A percentile compares a stretch with the other conserved stretches of the same genome.
Evolutionary conservation across 2,888 invertebrate species (phyloP).

Genomic region (Drosophila barbarae): DNA sequence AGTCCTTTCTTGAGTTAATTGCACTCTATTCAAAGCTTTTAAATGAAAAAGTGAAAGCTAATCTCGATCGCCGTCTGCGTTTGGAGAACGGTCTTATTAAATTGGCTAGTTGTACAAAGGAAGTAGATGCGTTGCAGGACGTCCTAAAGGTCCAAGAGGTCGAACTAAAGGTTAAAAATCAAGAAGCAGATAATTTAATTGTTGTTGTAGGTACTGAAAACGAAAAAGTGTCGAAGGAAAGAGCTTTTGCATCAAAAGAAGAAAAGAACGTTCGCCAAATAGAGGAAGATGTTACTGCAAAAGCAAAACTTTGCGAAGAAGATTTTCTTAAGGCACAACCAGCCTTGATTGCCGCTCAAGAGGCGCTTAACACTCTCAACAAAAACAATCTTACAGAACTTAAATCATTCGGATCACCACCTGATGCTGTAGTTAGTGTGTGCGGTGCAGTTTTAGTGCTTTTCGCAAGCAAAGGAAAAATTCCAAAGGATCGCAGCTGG

Average conservation of each 20-base stretch:
- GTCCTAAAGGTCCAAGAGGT: conserved; percentile 87
- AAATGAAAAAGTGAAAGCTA: conserved; percentile 84
- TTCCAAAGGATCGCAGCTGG: conserved; percentile 96
- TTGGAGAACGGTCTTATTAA: conserved; percentile 94
- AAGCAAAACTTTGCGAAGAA: conserved; percentile 91
- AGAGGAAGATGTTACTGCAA: conserved; percentile 91
- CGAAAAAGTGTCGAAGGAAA: conserved; percentile 93
- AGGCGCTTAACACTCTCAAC: conserved; percentile 94
- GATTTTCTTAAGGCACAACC: conserved; percentile 96
- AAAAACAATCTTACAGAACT: conserved; percentile 96
- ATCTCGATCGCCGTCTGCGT: conserved; percentile 87
- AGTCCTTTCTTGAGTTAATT: conserved; percentile 96
- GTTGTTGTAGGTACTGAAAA: conserved; percentile 93
- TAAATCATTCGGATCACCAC: conserved; percentile 95
- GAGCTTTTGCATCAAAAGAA: conserved; percentile 89
- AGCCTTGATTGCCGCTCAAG: conserved; percentile 92
- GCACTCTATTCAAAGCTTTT: conserved; percentile 88
- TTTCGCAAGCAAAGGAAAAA: conserved; percentile 88
- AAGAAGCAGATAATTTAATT: conserved; percentile 92
- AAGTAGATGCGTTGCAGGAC: conserved; percentile 91
- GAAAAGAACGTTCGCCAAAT: conserved; percentile 94
- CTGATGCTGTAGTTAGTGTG: conserved; percentile 92
- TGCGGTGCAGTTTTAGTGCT: conserved; percentile 92
- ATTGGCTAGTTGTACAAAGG: conserved; percentile 90
- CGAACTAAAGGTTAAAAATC: conserved; percentile 91